These are phyloP conservation scores for Centropus bengalensis DNA, from an alignment of 2,113 vertebrate species.

Conservation along the genomic window DNA sequence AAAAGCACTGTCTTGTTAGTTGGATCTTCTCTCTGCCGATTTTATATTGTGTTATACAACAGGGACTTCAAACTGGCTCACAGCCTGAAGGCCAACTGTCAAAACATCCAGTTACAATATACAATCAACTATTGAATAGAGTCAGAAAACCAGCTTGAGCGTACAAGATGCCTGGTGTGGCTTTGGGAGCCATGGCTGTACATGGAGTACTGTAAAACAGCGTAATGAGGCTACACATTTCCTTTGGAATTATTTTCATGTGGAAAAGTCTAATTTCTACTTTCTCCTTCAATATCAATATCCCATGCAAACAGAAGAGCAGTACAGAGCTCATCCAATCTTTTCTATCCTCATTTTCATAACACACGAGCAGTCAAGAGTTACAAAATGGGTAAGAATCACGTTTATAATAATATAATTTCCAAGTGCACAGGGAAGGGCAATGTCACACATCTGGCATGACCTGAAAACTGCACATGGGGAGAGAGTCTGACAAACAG, in stretches of 20 bases:
- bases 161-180: not conserved
- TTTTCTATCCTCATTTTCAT: not conserved
- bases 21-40: not conserved
- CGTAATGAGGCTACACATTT: not conserved
- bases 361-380: not conserved
- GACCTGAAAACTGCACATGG: not conserved
- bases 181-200: not conserved
- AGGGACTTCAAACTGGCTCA: not conserved
- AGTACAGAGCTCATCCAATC: not conserved
- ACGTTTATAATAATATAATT: not conserved
- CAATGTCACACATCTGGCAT: not conserved
- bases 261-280: not conserved
- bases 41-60: not conserved
- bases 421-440: rapidly evolving
- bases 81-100: not conserved
- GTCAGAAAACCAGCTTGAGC: not conserved
- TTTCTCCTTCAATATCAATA: not conserved
- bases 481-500: not conserved
- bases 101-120: not conserved
- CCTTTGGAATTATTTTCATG: not conserved
- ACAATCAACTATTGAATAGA: not conserved
- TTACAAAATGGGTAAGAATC: not conserved
- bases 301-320: not conserved
- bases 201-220: not conserved
- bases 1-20: not conserved